Conservation (phyloP, 2,888 invertebrate species). For the Trichogramma evanescens region DNA sequence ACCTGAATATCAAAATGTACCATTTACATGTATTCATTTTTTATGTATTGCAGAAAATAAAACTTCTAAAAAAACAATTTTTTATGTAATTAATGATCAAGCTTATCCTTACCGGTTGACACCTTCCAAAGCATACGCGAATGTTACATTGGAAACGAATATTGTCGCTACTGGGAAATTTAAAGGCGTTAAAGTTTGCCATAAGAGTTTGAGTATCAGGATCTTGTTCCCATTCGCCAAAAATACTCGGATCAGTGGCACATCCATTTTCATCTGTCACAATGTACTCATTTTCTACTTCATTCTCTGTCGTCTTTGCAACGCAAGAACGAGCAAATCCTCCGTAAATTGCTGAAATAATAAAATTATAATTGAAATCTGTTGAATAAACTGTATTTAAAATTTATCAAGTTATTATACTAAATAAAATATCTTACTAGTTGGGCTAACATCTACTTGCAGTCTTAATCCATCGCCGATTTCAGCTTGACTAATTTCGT, state of each 20-base stretch:
- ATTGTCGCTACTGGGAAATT: constrained; percentile 90
- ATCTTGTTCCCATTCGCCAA: constrained; percentile 89
- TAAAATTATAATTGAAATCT: constrained; percentile 1
- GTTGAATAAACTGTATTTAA: not conserved
- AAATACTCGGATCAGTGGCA: constrained; percentile 85
- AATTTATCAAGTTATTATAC: not conserved
- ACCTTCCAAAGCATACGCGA: constrained; percentile 88
- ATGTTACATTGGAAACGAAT: constrained; percentile 94
- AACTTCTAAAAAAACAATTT: not conserved
- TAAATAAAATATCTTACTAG: constrained; percentile 42
- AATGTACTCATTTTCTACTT: constrained; percentile 80
- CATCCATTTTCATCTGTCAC: constrained; percentile 93
- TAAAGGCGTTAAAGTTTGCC: constrained; percentile 88
- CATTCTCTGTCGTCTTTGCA: constrained; percentile 85
- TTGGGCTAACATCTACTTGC: constrained; percentile 76
- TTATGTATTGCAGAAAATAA: not conserved
- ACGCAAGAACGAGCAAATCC: constrained; percentile 90
- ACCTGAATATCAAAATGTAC: constrained; percentile 52
- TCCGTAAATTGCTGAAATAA: constrained; percentile 72
- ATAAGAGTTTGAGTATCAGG: constrained; percentile 76
- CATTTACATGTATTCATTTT: constrained; percentile 8
- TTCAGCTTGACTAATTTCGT: constrained; percentile 84
- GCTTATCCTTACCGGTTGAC: constrained; percentile 75
- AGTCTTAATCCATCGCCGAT: constrained; percentile 84
- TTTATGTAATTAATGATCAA: not conserved